A percentile compares a stretch with the other conserved stretches of the same genome.
Conservation (phyloP, 2,113 vertebrate genomes). For the Coturnix japonica region DNA sequence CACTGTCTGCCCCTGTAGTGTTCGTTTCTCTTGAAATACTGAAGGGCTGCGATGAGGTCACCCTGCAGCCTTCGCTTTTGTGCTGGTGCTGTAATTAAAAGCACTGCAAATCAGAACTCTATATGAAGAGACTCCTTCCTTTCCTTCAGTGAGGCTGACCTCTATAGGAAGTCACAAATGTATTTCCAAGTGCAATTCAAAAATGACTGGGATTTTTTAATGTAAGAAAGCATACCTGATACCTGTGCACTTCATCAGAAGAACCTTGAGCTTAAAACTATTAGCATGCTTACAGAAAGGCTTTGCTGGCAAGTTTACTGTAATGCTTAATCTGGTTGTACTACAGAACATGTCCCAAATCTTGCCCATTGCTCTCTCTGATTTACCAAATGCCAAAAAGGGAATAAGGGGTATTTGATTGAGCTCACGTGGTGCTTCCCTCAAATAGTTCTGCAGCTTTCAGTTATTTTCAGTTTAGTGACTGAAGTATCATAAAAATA, state of each 20-base stretch:
- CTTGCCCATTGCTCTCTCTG: neutral
- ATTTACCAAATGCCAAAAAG: neutral
- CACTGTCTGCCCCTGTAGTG: too few relatives aligned
- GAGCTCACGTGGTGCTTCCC: neutral
- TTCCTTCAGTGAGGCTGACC: neutral
- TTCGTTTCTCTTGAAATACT: too few relatives aligned
- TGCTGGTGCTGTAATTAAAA: neutral
- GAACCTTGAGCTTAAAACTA: neutral
- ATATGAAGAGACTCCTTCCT: neutral
- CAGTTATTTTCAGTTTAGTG: slow-evolving; percentile 16
- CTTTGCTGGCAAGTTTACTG: neutral
- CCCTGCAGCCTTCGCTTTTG: too few relatives aligned
- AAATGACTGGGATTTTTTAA: neutral
- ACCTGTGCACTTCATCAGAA: neutral
- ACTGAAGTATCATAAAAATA: neutral
- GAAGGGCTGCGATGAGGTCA: too few relatives aligned
- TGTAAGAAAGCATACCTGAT: neutral
- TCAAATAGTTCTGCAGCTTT: neutral
- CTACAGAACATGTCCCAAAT: neutral
- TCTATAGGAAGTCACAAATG: neutral
- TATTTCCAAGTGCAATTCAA: neutral
- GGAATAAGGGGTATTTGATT: neutral
- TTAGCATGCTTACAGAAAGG: neutral
- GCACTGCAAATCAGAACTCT: neutral
- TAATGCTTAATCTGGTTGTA: neutral